These are phyloP conservation scores for Leptoclinus maculatus DNA, from an alignment of 2,797 vertebrate species.

Conservation along the genomic window DNA sequence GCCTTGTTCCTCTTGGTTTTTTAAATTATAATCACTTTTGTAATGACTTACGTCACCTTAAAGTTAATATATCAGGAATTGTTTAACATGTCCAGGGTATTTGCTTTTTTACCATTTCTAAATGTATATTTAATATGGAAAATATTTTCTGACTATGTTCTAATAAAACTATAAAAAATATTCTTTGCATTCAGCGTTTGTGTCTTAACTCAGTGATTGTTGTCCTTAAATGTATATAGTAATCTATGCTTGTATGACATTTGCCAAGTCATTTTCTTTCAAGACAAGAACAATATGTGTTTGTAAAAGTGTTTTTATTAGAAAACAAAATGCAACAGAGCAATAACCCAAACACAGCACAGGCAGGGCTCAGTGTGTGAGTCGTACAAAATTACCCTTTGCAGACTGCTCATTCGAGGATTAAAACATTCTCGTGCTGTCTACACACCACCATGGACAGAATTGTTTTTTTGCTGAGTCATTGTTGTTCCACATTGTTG, in stretches of 20 bases:
- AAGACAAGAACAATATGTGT: slow-evolving; percentile 7
- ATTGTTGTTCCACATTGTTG: neutral
- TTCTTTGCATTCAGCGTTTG: neutral
- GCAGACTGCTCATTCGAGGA: slow-evolving; percentile 86
- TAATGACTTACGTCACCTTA: slow-evolving; percentile 41
- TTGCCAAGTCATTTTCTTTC: neutral
- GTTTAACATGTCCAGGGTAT: slow-evolving; percentile 28
- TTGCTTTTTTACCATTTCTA: slow-evolving; percentile 31
- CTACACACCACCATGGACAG: slow-evolving; percentile 50
- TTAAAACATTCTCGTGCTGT: slow-evolving; percentile 92
- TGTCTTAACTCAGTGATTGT: neutral
- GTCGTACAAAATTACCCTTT: slow-evolving; percentile 88
- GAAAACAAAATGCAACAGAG: slow-evolving; percentile 87
- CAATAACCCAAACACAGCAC: slow-evolving; percentile 83
- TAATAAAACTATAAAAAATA: slow-evolving; percentile 52
- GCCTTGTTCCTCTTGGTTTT: slow-evolving; percentile 7
- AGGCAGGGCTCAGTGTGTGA: slow-evolving; percentile 91
- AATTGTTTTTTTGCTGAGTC: slow-evolving; percentile 18
- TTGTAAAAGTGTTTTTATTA: slow-evolving; percentile 85
- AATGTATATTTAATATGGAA: slow-evolving; percentile 56
- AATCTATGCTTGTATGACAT: neutral
- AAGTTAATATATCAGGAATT: slow-evolving; percentile 47
- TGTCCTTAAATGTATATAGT: neutral
- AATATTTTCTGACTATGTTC: slow-evolving; percentile 44
- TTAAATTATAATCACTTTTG: slow-evolving; percentile 24